phyloP scores from a whole-genome alignment of 1,140 invertebrate genomes.

The Temnothorax curvispinosus region DNA sequence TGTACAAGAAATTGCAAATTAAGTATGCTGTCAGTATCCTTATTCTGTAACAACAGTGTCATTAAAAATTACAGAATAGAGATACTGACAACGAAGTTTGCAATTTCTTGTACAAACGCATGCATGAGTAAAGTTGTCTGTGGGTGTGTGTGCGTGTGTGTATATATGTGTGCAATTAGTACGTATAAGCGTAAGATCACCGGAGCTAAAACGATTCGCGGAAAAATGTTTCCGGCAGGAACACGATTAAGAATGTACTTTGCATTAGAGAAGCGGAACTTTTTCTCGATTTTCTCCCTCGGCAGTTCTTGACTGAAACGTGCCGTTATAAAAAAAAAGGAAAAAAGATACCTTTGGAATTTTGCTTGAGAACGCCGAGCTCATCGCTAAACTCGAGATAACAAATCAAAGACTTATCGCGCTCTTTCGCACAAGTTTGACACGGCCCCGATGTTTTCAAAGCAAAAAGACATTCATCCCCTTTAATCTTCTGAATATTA shows the following conservation, averaged over 20 bases:
- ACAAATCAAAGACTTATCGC: slow-evolving; percentile 61
- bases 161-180: not conserved
- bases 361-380: slow-evolving; percentile 1
- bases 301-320: slow-evolving; percentile 7
- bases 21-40: no score
- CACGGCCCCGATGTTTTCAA: not conserved
- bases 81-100: no score
- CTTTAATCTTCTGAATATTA: not conserved
- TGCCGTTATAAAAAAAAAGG: not conserved
- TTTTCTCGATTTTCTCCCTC: not conserved
- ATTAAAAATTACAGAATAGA: no score
- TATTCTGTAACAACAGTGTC: no score
- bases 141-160: no score
- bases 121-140: not conserved
- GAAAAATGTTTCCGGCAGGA: slow-evolving; percentile 12
- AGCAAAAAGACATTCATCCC: slow-evolving; percentile 11
- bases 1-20: no score
- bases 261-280: not conserved
- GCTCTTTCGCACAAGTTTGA: not conserved
- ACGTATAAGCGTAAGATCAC: not conserved
- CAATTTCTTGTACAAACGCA: not conserved
- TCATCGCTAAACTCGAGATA: no score
- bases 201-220: not conserved
- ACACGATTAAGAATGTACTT: not conserved
- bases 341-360: not conserved